Base-by-base conservation (phyloP, 2,113 vertebrate species). In the Rhipidura dahli region DNA sequence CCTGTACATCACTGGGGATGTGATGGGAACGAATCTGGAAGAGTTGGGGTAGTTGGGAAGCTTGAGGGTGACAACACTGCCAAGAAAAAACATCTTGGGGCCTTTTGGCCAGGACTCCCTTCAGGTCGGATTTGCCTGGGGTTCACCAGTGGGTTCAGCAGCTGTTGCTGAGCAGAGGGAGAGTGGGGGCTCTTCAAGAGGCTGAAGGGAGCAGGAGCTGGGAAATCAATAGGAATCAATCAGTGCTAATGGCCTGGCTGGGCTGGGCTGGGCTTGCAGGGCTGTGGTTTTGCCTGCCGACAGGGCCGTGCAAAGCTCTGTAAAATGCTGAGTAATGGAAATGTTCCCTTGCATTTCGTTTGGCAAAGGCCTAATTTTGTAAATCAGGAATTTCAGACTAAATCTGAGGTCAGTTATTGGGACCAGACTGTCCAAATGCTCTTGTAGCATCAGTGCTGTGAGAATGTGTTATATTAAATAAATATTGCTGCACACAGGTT, bases 11-110 rank as follows among this genome's bases (percentile, higher is more conserved):
- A 26, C 78, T 17, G 45, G 44, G 44, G 28, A 24, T 31, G 61
- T 28, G 33, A 9, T 33, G 44, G 49, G 53, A 78, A 40, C 6
- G 8, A 42, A 47, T 54, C 28, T 23, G 53, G 30, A 18, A 22
- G 12, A 0, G 0, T 1, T 0, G 7, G 35, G 18, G 0, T 3
- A 60, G 24, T 40, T 76, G 91, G 57, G 42, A 28, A 71, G 47
- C 21, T 20, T 19, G 56, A 54, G 70, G 27, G 39, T 68, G 40
- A 13, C 53, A 44, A 3, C 1, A 7, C 12, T 65, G 39, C 47
- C 57, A 44, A 11, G 12, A 26, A 47, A 10, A 51, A 10, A n/a
- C 19, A 28, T 57, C 47, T 15, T 3, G 0, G 35, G 39, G 35
- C 53, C 24, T 30, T 30, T 39, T 39, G 21, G 59, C 42, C 1